A percentile compares a stretch with the other conserved stretches of the same genome.
Evolutionary conservation across 2,888 invertebrate genomes (phyloP).

Genomic region (Phragmatobia fuliginosa): DNA sequence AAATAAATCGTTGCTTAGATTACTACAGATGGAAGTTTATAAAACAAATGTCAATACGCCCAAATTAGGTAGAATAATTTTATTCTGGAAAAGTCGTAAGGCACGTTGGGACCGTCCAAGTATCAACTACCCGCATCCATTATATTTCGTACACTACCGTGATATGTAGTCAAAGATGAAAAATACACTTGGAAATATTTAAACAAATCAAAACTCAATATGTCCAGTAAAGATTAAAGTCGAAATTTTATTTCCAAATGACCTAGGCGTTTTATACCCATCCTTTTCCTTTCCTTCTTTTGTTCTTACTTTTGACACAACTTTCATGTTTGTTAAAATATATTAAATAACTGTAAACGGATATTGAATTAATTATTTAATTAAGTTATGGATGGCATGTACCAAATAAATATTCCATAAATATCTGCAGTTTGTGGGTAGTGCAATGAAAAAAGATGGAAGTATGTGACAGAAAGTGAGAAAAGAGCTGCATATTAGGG

Average conservation of each 20-base stretch:
- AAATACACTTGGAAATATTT: neutral
- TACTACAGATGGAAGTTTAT: too few relatives aligned
- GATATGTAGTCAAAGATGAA: neutral
- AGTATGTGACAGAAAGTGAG: too few relatives aligned
- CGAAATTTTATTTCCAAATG: neutral
- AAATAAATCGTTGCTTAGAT: too few relatives aligned
- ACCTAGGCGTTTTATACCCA: neutral
- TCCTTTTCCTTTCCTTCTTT: neutral
- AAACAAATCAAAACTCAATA: neutral
- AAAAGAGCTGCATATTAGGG: too few relatives aligned
- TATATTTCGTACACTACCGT: neutral
- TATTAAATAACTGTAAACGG: constrained; percentile 35
- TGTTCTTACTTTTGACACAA: constrained; percentile 24
- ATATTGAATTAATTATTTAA: constrained; percentile 40
- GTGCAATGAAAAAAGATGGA: neutral
- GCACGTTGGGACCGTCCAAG: neutral
- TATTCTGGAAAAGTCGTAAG: neutral
- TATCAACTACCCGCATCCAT: neutral
- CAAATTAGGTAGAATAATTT: too few relatives aligned
- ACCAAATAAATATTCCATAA: constrained; percentile 11
- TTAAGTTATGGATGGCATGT: constrained; percentile 27
- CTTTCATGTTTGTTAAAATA: constrained; percentile 34
- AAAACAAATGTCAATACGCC: too few relatives aligned
- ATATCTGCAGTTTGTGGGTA: neutral
- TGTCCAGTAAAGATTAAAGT: neutral